A percentile compares a stretch with the other conserved stretches of the same genome.
These are phyloP conservation scores for Carcinoscorpius rotundicauda DNA, from an alignment of 1,140 invertebrate species.

Conservation along the genomic window DNA sequence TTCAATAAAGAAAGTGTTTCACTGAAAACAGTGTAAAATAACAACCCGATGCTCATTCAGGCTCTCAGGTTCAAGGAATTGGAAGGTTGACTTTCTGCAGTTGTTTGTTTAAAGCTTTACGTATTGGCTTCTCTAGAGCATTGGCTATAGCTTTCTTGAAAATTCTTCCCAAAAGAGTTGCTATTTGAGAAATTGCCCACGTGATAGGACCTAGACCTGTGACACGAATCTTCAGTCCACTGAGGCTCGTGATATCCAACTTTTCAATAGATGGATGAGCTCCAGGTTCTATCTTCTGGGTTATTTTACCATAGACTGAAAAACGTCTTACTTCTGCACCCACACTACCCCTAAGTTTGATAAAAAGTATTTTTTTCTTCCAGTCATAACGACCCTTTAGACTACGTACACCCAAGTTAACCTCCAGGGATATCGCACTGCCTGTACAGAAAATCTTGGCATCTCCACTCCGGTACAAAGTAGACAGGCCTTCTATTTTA, in stretches of 20 bases:
- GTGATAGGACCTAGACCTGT: slow-evolving; percentile 11
- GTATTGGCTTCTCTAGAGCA: slow-evolving; percentile 6
- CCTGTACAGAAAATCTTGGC: not conserved
- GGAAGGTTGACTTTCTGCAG: slow-evolving; percentile 6
- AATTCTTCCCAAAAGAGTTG: slow-evolving; percentile 9
- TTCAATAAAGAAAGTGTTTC: too few species aligned
- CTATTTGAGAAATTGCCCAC: slow-evolving; percentile 11
- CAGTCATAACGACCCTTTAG: slow-evolving; percentile 14
- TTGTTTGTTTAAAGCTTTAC: slow-evolving; percentile 5
- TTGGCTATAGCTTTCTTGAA: slow-evolving; percentile 11
- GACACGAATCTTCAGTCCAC: slow-evolving; percentile 6
- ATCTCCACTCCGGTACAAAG: not conserved
- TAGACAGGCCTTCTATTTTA: slow-evolving; percentile 4
- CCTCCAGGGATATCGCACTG: not conserved
- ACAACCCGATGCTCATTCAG: too few species aligned
- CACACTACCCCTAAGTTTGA: not conserved
- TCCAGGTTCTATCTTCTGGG: not conserved
- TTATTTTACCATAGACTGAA: not conserved
- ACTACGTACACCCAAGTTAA: not conserved
- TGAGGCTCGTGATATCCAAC: slow-evolving; percentile 9
- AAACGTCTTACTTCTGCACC: slow-evolving; percentile 9
- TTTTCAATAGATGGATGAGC: not conserved
- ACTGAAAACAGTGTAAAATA: too few species aligned
- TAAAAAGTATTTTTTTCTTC: not conserved
- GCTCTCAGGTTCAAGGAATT: too few species aligned